Conservation (phyloP, 1,140 invertebrate genomes). For the Cotesia glomerata region DNA sequence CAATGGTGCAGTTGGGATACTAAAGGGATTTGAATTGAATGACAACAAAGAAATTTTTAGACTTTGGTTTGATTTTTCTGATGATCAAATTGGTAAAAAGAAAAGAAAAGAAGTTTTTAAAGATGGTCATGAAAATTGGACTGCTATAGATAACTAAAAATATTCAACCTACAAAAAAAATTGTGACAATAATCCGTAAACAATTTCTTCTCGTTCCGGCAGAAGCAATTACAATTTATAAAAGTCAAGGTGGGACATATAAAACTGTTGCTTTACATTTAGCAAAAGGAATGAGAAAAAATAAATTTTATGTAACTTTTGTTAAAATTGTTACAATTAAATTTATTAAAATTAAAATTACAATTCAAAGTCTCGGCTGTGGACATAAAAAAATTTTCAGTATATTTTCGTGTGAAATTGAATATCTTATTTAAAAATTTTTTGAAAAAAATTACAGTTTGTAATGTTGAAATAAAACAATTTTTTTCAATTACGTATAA, state of each 20-base stretch:
- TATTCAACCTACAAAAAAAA: too few relatives aligned
- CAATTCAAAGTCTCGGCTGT: too few relatives aligned
- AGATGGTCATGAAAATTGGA: background rate
- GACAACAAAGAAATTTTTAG: background rate
- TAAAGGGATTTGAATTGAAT: background rate
- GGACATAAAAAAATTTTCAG: too few relatives aligned
- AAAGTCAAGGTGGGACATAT: constrained; percentile 39
- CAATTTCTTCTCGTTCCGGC: constrained; percentile 25
- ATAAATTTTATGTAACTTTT: constrained; percentile 28
- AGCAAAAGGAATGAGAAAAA: background rate
- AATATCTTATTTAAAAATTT: too few relatives aligned
- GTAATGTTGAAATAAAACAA: too few relatives aligned
- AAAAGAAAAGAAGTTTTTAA: background rate
- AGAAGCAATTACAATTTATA: constrained; percentile 39
- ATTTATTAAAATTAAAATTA: too few relatives aligned
- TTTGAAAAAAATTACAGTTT: too few relatives aligned
- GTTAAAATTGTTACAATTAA: too few relatives aligned
- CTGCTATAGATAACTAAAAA: background rate
- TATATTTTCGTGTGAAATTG: too few relatives aligned
- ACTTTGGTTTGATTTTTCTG: constrained; percentile 17
- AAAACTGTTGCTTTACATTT: constrained; percentile 26
- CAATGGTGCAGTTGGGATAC: constrained; percentile 25
- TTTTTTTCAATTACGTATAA: too few relatives aligned
- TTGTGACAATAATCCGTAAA: background rate
- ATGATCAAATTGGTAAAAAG: constrained; percentile 12